Evolutionary conservation across 2,797 vertebrate species (phyloP).

Genomic region (Notoglanidium macrostoma): DNA sequence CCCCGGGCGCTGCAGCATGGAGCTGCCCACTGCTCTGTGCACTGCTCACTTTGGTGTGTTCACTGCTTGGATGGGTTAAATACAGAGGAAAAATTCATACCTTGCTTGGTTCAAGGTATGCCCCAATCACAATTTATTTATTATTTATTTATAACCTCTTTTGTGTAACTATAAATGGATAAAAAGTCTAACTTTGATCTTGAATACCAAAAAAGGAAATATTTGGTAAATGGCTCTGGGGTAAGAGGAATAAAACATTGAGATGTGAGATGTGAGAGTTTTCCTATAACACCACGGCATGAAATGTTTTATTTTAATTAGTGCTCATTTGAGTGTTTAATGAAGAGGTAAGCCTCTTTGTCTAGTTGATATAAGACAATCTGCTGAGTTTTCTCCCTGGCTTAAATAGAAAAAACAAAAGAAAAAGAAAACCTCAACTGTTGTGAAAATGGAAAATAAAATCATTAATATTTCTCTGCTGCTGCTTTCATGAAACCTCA

Average conservation of each 20-base stretch:
- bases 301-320: neutral
- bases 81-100: too few species aligned
- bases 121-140: too few species aligned
- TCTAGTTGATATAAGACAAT: neutral
- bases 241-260: neutral
- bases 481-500: slow-evolving; percentile 8
- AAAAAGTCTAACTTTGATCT: neutral
- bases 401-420: neutral
- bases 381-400: neutral
- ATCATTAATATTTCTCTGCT: neutral
- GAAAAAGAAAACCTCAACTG: neutral
- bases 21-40: too few species aligned
- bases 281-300: neutral
- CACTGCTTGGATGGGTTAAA: too few species aligned
- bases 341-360: neutral
- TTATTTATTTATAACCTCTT: too few species aligned
- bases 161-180: neutral
- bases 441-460: neutral
- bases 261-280: neutral
- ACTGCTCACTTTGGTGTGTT: too few species aligned
- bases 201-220: neutral
- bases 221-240: neutral
- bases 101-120: too few species aligned
- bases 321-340: neutral
- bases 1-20: too few species aligned